Evolutionary conservation across 2,113 vertebrate species (phyloP), one percentile per base, ranked within the genome.

Genomic region (Tringa solitaria): DNA sequence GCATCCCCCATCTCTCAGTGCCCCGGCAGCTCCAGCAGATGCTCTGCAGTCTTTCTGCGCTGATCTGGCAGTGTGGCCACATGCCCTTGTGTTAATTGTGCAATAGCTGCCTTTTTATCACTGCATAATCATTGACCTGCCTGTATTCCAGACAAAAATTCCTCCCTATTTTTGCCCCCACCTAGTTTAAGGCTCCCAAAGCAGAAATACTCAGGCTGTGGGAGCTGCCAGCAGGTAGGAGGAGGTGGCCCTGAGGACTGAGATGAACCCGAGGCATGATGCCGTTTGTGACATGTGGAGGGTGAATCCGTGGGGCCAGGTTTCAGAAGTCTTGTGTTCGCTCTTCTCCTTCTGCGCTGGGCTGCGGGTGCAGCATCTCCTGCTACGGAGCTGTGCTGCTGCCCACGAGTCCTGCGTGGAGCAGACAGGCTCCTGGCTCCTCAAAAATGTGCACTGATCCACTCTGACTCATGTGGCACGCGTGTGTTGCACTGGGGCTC

Each of bases 401-500:
- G 59, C 53, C 63, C 63, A 15, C 11, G 32, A 64, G 18, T 39
- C 73, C 84, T 60, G 1, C 4, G 1, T 7, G 39, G 51, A 64
- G 43, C 61, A 82, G 57, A 39, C 0, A 1, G 39, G 16, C 61
- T 72, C 24, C 61, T 90, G 83, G 60, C 82, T 80, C 7, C 0
- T 15, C 32, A 14, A 13, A 61, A 51, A 20, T 1, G 11, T 70
- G 50, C 15, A 2, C 20, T 78, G 65, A 21, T 61, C 65, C 21
- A 1, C 3, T 4, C 45, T 75, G 83, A 10, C 26, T 74, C 60
- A 8, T 1, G 0, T 43, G 86, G 59, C 16, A 35, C 68, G 14
- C 0, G 1, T 0, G 0, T 0, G 0, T 63, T 68, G 64, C 37
- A 8, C 28, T 16, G 45, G 37, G 41, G 32, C 46, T 76, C 48